Base-by-base conservation (phyloP, 2,113 vertebrate genomes). In the Picathartes gymnocephalus region DNA sequence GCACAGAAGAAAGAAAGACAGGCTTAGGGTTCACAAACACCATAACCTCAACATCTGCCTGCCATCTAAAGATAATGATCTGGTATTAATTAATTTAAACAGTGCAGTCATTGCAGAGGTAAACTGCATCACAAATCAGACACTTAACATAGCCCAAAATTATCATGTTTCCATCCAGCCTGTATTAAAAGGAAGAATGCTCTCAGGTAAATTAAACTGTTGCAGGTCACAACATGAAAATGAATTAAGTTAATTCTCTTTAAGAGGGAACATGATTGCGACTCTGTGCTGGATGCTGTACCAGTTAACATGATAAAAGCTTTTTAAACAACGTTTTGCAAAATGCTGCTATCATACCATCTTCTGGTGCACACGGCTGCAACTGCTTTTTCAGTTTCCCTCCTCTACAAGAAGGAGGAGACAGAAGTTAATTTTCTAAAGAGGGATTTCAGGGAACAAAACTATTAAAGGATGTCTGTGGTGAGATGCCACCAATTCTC, bases 21-120 rank as follows among this genome's bases (percentile, higher is more conserved):
- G 33, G 17, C 71, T 81, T 82, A 91, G 74, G 83, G 97, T 97
- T 98, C 97, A 97, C 86, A 96, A 95, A 96, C 72, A 96, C 40
- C 64, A 56, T 98, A 97, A 98, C 97, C 97, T 81, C 88, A 97
- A 96, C 98, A 98, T 98, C 98, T 98, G 97, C 85, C 93, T 95
- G 77, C 84, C 66, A 90, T 97, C 97, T 89, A 96, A 97, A 97
- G 86, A 96, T 97, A 98, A 98, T 97, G 90, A 96, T 97, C 95
- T 96, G 91, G 40, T 96, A 96, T 93, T 98, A 97, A 98, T 98
- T 98, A 97, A 97, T 98, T 95, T 96, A 95, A 97, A 62, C 82
- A 94, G 68, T 88, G 73, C 47, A 96, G 65, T 83, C 92, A 68
- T 39, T 94, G 51, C 64, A 94, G 89, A 90, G 71, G 91, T 84